phyloP scores from a whole-genome alignment of 1,140 invertebrate genomes.

The Sitophilus oryzae region DNA sequence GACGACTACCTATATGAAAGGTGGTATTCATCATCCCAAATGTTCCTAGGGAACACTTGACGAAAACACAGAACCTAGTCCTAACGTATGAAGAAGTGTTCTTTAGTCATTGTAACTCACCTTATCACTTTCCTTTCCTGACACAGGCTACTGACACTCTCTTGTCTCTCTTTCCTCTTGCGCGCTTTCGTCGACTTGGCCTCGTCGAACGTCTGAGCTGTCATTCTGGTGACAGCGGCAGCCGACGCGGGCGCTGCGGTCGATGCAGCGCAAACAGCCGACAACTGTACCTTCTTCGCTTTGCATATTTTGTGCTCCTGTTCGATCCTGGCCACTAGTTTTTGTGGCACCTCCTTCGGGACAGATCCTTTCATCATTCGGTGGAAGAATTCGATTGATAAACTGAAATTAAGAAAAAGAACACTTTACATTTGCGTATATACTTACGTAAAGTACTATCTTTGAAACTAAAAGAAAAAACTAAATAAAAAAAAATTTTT shows the following conservation, averaged over 20 bases:
- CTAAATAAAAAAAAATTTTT: too few species aligned
- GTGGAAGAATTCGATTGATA: background rate
- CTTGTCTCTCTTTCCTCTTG: slow-evolving; percentile 72
- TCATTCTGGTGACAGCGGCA: background rate
- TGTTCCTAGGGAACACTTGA: too few species aligned
- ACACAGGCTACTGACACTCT: slow-evolving; percentile 55
- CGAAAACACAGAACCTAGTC: too few species aligned
- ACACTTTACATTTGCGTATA: background rate
- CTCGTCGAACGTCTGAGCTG: slow-evolving; percentile 36
- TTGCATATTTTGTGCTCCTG: slow-evolving; percentile 16
- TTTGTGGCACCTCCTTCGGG: slow-evolving; percentile 31
- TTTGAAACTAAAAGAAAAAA: too few species aligned
- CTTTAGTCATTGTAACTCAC: slow-evolving; percentile 42
- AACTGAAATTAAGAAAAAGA: background rate
- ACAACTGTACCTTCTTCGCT: slow-evolving; percentile 11
- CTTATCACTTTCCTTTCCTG: slow-evolving; percentile 72
- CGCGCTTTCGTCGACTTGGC: slow-evolving; percentile 46
- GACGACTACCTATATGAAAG: too few species aligned
- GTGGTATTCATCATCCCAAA: too few species aligned
- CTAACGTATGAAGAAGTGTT: too few species aligned
- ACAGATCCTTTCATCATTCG: slow-evolving; percentile 38
- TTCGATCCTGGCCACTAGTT: slow-evolving; percentile 14
- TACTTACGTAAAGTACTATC: too few species aligned
- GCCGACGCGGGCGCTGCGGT: too few species aligned
- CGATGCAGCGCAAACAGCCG: too few species aligned